phyloP scores from a whole-genome alignment of 2,113 vertebrate species.

The Mastomys natalensis region DNA sequence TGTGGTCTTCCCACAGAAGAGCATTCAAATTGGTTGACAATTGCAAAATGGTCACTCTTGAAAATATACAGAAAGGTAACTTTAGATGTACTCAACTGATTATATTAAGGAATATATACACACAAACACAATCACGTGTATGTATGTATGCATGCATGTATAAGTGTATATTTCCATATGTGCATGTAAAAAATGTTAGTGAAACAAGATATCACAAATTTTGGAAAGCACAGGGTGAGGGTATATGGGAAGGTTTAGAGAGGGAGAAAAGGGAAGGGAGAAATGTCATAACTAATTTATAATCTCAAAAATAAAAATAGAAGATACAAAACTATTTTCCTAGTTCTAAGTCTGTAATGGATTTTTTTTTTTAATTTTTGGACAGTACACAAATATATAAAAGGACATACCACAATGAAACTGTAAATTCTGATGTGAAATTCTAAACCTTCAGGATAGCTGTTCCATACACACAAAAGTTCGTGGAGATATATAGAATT shows the following conservation, averaged over 20 bases:
- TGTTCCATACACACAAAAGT: neutral
- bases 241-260: too few species aligned
- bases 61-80: neutral
- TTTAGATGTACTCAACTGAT: neutral
- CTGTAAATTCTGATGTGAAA: neutral
- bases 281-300: neutral
- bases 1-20: neutral
- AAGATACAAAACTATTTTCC: neutral
- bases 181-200: neutral
- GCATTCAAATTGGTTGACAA: neutral
- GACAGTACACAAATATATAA: neutral
- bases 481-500: neutral
- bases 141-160: neutral
- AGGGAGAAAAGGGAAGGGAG: too few species aligned
- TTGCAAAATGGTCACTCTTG: neutral
- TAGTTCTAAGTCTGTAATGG: too few species aligned
- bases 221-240: neutral
- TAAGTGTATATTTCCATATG: neutral
- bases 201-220: neutral
- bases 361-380: neutral
- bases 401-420: neutral
- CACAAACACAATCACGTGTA: neutral
- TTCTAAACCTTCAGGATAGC: neutral
- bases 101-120: neutral
- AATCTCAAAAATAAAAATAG: neutral